Evolutionary conservation across 1,140 invertebrate species (phyloP), one percentile per base, ranked within the genome.

Genomic region (Hyles euphorbiae): DNA sequence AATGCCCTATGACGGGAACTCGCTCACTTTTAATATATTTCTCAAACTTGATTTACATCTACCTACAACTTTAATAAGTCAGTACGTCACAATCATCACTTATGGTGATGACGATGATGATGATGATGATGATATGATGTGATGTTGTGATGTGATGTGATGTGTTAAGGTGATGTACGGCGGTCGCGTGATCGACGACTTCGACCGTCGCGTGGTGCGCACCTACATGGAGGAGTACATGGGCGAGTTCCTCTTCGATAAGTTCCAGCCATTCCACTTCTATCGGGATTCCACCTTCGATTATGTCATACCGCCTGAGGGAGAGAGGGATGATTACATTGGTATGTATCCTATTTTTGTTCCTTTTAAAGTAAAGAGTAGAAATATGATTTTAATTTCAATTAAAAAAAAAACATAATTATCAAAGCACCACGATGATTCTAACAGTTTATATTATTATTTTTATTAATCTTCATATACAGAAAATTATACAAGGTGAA

Each of bases 201-300:
- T 94, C 89, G 97, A 98, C 83, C 91, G 96, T 33, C 91, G 96
- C 60, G 93, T 97, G 4, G 93, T 97, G 1, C 91, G 93, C 59
- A 96, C 94, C 0, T 98, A 98, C 78, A 96, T 98, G 94, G 92
- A 97, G 77, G 96, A 98, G 82, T 98, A 98, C 78, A 95, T 98
- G 91, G 96, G 96, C 0, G 96, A 98, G 72, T 98, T 98, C 79
- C 89, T 98, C 22, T 97, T 98, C 74, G 95, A 97, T 76, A 93
- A 92, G 11, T 97, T 96, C 81, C 95, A 97, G 81, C 94, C 94
- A 0, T 98, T 97, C 86, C 94, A 96, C 81, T 98, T 98, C 88
- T 97, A 96, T 79, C 81, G 90, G 22, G 94, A 97, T 73, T 85
- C 92, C 0, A 77, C 88, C 9, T 93, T 96, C 1, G 94, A 96